phyloP scores from a whole-genome alignment of 1,140 invertebrate species.

The Acromyrmex echinatior region DNA sequence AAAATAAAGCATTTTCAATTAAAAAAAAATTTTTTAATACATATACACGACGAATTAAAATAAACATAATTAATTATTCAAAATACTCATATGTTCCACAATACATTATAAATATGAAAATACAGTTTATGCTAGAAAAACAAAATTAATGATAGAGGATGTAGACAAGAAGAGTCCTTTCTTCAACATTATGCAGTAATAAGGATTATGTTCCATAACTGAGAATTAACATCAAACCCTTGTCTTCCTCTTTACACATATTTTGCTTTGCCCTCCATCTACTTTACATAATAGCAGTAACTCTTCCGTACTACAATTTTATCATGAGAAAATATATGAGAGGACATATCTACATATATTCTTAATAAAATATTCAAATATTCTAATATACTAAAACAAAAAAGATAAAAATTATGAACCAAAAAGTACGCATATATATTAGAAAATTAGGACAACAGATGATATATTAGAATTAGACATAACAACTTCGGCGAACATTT shows the following conservation, averaged over 20 bases:
- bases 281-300: background rate
- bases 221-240: constrained; percentile 53
- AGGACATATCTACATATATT: background rate
- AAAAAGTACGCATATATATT: background rate
- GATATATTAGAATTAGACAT: background rate
- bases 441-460: no score
- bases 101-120: background rate
- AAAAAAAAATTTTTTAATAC: background rate
- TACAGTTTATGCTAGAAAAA: constrained; percentile 3
- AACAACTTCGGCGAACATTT: background rate
- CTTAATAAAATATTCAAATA: background rate
- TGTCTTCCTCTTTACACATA: constrained; percentile 20
- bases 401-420: background rate
- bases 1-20: background rate
- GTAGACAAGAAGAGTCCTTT: constrained; percentile 39
- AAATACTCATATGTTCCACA: background rate
- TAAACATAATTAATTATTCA: background rate
- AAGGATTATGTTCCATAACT: constrained; percentile 49
- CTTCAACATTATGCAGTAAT: constrained; percentile 37
- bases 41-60: background rate
- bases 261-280: background rate
- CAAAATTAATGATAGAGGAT: constrained; percentile 37
- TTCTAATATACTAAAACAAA: background rate
- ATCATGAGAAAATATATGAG: background rate
- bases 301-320: background rate